Base-by-base conservation (phyloP, 2,113 vertebrate species). In the Arothron firmamentum region DNA sequence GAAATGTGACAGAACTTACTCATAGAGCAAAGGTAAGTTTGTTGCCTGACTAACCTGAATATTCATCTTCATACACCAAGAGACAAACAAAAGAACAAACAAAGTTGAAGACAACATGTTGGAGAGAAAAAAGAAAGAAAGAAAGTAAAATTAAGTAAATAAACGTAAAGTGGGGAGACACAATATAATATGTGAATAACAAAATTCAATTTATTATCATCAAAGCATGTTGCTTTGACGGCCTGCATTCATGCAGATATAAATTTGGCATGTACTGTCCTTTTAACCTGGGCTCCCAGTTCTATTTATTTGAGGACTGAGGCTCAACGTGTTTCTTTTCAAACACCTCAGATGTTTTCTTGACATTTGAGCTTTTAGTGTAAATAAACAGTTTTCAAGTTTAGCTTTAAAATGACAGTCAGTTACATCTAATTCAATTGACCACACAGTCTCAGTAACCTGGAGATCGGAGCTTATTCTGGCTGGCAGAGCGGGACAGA, bases 381-480 rank as follows among this genome's bases (percentile, higher is more conserved):
- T n/a, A 16, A 31, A 45, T 48, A 16, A 52, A 45, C 43, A 45
- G 43, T 45, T 45, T 41, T 75, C 31, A 54, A 8, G 77, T 64
- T 42, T 28, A 28, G 6, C 34, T 38, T 12, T 38, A 38, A 38
- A 11, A 28, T 7, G 25, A 28, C 25, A 28, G 25, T 28, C 25
- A 5, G 25, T 28, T 28, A 28, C 25, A 28, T 38, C 34, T 12
- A 38, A 11, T 3, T 2, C 34, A 38, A 12, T 38, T 12, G 11
- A 38, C 9, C 34, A 38, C 2, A 12, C 34, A 11, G 34, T 38
- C 34, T 38, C 10, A 38, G 81, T 74, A 88, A 98, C 96, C 96
- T 94, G 95, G 96, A 1, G 95, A 96, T 14, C 95, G 93, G 60
- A 99, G 94, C 86, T 99, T 99, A 56, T 93, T 97, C 92, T 99